A percentile compares a stretch with the other conserved stretches of the same genome.
phyloP scores from a whole-genome alignment of 1,140 invertebrate species.

The Drosophila leontia region DNA sequence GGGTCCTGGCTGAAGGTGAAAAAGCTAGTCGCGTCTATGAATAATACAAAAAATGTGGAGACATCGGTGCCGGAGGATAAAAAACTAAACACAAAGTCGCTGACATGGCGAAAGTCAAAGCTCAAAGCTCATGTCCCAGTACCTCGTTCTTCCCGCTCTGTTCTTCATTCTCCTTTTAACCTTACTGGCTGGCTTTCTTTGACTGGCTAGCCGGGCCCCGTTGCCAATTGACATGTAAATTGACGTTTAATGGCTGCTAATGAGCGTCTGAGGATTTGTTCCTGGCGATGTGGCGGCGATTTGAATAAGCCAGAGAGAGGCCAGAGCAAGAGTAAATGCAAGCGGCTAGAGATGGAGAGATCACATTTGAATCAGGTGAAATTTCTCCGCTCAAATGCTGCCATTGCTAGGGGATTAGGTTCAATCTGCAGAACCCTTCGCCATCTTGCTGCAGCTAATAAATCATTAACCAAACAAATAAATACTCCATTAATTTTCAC shows the following conservation, averaged over 20 bases:
- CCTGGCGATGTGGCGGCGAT: conserved; percentile 19
- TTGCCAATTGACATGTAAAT: conserved; percentile 84
- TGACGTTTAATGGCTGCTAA: conserved; percentile 83
- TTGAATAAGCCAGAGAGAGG: conserved; percentile 38
- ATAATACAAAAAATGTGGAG: conserved; percentile 75
- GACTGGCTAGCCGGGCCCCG: conserved; percentile 43
- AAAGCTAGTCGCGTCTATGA: conserved; percentile 76
- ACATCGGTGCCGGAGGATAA: conserved; percentile 30
- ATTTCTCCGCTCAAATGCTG: conserved; percentile 7
- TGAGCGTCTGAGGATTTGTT: conserved; percentile 82
- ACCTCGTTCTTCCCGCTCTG: background rate
- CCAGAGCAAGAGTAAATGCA: no score
- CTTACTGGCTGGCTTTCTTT: conserved; percentile 29
- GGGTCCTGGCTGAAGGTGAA: conserved; percentile 65
- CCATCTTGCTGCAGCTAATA: conserved; percentile 57
- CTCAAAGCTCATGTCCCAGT: conserved; percentile 66
- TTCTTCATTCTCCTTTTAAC: conserved; percentile 12
- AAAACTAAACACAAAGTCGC: conserved; percentile 66
- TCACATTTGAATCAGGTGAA: conserved; percentile 25
- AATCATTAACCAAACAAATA: conserved; percentile 80
- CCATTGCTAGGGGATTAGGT: conserved; percentile 13
- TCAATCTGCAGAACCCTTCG: conserved; percentile 24
- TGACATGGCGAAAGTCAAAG: conserved; percentile 67
- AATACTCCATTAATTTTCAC: conserved; percentile 80
- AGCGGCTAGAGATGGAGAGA: background rate